A percentile compares a stretch with the other conserved stretches of the same genome.
Evolutionary conservation across 2,888 invertebrate genomes (phyloP).

Genomic region (Pristionchus mayeri): DNA sequence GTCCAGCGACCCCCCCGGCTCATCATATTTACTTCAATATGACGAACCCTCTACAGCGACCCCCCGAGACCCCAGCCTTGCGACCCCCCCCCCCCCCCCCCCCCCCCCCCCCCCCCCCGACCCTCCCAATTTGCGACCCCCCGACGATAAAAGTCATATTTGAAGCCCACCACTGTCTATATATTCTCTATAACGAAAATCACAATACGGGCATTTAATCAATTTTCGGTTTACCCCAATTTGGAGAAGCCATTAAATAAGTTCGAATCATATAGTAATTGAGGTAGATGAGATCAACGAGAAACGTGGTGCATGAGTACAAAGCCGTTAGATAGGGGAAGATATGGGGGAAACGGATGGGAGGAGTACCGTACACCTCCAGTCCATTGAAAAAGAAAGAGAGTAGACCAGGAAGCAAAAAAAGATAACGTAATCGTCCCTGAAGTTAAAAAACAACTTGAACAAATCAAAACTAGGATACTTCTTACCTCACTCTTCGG

Average conservation of each 20-base stretch:
- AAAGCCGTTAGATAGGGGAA: constrained; percentile 87
- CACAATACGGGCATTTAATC: background rate
- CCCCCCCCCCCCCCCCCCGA: no score
- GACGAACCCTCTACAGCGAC: no score
- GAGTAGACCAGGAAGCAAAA: constrained; percentile 7
- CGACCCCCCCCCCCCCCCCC: no score
- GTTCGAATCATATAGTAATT: background rate
- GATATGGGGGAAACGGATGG: constrained; percentile 86
- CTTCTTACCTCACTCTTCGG: background rate
- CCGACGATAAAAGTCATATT: no score
- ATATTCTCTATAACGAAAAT: background rate
- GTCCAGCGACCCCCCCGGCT: no score
- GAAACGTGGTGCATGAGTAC: constrained; percentile 82
- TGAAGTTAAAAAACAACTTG: background rate
- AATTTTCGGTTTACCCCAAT: background rate
- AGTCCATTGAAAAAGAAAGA: background rate
- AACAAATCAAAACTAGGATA: background rate
- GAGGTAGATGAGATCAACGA: background rate
- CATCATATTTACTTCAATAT: no score
- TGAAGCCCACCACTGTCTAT: no score
- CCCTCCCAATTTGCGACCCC: no score
- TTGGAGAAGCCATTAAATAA: background rate
- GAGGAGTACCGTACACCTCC: constrained; percentile 78
- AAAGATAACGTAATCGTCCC: background rate
- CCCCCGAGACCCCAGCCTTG: no score